Base-by-base conservation (phyloP, 2,888 invertebrate species). In the Glaucopsyche alexis region DNA sequence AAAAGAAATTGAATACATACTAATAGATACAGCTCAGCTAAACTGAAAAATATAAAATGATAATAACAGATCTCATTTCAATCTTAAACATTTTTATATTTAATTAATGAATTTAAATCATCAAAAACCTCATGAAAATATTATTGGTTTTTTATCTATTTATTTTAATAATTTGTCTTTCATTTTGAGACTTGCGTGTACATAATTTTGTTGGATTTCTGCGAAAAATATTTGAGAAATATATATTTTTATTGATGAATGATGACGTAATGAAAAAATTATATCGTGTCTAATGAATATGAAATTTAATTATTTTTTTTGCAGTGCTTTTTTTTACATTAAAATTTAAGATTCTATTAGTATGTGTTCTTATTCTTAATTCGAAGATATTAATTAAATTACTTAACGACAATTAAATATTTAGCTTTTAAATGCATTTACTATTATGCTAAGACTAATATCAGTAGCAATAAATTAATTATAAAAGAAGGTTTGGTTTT, bases 351-450 rank as follows among this genome's bases (percentile, higher is more conserved):
- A 29, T 60, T 60, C 29, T 60, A 60, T 60, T 60, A 38, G 60
- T 47, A 69, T 29, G 45, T 49, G 47, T 49, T 69, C 69, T 13
- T 42, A 19, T 45, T 19, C 8, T 7, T 38, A 38, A 49, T 49
- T 69, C 13, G 45, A 69, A 19, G 49, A 69, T 69, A 69, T 69
- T n/a, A 47, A 69, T 69, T n/a, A 47, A 50, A 50, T 16, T 69
- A 69, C 42, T 69, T 29, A 29, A 47, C 45, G 47, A 47, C 49
- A 16, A 38, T 49, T 42, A 16, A n/a, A 29, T 69, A n/a, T 19
- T 47, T 69, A 69, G 47, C 69, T 47, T 47, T 69, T 69, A 69
- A 19, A 69, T 49, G 69, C 69, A 69, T 69, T 69, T 69, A 69
- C 19, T 69, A 69, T 69, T 49, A 49, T 14, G 47, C 45, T 49